Conservation (phyloP, 2,888 invertebrate genomes). For the Eupithecia abbreviata region DNA sequence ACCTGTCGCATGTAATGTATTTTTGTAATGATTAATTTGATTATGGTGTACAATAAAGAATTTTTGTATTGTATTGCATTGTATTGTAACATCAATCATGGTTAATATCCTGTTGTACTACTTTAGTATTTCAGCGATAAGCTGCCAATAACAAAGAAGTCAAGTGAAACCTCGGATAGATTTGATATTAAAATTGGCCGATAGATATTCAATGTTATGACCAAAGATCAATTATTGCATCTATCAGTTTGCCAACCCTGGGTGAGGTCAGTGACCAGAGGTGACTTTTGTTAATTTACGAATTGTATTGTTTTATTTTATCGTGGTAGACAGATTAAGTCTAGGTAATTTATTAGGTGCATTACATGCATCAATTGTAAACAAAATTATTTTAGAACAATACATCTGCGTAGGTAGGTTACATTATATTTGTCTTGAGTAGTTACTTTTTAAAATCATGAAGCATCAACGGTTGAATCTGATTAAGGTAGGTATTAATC, state of each 20-base stretch:
- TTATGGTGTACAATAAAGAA: too few relatives aligned
- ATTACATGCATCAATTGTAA: neutral
- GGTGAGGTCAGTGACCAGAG: slow-evolving; percentile 9
- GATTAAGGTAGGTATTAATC: neutral
- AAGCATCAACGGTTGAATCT: neutral
- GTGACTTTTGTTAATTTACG: slow-evolving; percentile 1
- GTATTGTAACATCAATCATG: too few relatives aligned
- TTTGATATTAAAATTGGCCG: slow-evolving; percentile 3
- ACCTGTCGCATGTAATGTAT: too few relatives aligned
- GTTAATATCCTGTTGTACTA: too few relatives aligned
- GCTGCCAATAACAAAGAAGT: neutral
- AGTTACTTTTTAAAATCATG: neutral
- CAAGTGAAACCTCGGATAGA: neutral
- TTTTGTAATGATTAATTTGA: too few relatives aligned
- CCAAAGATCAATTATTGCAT: slow-evolving; percentile 6
- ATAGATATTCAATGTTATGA: neutral
- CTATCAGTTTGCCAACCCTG: neutral
- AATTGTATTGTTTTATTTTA: neutral
- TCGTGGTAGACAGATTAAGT: neutral
- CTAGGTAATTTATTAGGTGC: neutral
- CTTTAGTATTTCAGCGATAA: neutral
- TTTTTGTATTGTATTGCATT: too few relatives aligned
- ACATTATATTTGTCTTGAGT: neutral
- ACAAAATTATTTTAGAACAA: neutral
- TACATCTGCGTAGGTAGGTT: neutral